Percentiles rank a stretch among this genome's conserved stretches.
Evolutionary conservation across 1,140 invertebrate genomes (phyloP).

Genomic region (Gyrodactylus bullatarudis): DNA sequence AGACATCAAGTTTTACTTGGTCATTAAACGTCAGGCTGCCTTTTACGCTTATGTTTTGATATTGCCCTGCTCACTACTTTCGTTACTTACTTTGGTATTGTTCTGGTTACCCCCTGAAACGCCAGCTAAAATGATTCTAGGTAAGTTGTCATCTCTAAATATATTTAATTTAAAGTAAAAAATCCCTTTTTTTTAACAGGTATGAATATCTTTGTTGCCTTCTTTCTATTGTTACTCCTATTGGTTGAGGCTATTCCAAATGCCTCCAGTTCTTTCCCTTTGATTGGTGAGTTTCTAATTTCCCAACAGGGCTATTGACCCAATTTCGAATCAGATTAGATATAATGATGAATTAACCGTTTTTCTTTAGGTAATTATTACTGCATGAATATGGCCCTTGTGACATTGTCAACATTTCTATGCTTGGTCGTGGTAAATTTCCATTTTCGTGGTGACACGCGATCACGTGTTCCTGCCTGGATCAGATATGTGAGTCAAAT

Average conservation of each 20-base stretch:
- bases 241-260: neutral
- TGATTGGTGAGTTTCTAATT: constrained; percentile 1
- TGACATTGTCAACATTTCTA: constrained; percentile 19
- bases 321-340: too few species aligned
- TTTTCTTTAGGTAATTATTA: constrained; percentile 17
- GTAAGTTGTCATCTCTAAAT: constrained; percentile 3
- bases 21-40: constrained; percentile 8
- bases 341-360: too few species aligned
- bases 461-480: constrained; percentile 13
- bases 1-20: constrained; percentile 7
- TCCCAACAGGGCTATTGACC: too few species aligned
- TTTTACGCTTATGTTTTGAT: constrained; percentile 11
- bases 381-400: constrained; percentile 21
- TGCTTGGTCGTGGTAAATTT: constrained; percentile 19
- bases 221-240: neutral
- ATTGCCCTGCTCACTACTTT: constrained; percentile 10
- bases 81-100: constrained; percentile 10
- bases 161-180: neutral
- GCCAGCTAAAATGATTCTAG: constrained; percentile 10
- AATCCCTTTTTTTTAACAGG: neutral
- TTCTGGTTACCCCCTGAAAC: constrained; percentile 12
- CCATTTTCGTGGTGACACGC: constrained; percentile 17
- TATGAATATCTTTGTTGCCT: constrained; percentile 3
- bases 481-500: constrained; percentile 16
- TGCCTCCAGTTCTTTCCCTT: neutral